Evolutionary conservation across 2,888 invertebrate species (phyloP), one percentile per base, ranked within the genome.

Genomic region (Xestia ashworthii): DNA sequence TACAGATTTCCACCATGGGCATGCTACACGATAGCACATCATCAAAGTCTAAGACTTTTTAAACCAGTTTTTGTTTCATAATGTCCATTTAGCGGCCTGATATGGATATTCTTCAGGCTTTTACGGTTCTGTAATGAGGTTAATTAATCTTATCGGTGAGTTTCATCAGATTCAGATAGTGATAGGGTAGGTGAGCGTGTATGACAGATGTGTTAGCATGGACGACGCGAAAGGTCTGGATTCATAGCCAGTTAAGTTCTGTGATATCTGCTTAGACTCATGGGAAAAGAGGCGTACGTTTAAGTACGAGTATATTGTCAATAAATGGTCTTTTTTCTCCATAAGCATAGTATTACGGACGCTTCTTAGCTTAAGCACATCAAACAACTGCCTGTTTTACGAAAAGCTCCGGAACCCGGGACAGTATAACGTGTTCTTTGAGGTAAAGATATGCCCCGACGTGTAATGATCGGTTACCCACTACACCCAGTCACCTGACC

Each of bases 381-480:
- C 5, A 62, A 38, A 38, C 62, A 5, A 32, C 32, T 32, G 19
- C 32, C 32, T 38, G 19, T 19, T 62, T 38, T 62, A 62, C 32
- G 11, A 38, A 62, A 38, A 38, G 5, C 22, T 11, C 2, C 1
- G 11, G 38, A 22, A 19, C 1, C 22, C 3, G 22, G 22, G 38
- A 41, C 12, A 12, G 38, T 12, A 22, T 11, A 22, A 46, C n/a
- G 6, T 46, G 3, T 25, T 48, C 4, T 60, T 58, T 25, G 22
- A 3, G 38, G 9, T 60, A 8, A 48, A 48, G 25, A 75, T 8
- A 25, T 16, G 3, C 19, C 25, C 1, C 5, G 3, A 32, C 19
- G 14, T 53, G n/a, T 32, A 76, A 79, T 32, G 19, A 65, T 14
- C 19, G 25, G 46, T 80, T 25, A 50, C 11, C 19, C n/a, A 50